Evolutionary conservation across 2,888 invertebrate genomes (phyloP), one percentile per base, ranked within the genome.

Genomic region (Oxycera nigricornis): DNA sequence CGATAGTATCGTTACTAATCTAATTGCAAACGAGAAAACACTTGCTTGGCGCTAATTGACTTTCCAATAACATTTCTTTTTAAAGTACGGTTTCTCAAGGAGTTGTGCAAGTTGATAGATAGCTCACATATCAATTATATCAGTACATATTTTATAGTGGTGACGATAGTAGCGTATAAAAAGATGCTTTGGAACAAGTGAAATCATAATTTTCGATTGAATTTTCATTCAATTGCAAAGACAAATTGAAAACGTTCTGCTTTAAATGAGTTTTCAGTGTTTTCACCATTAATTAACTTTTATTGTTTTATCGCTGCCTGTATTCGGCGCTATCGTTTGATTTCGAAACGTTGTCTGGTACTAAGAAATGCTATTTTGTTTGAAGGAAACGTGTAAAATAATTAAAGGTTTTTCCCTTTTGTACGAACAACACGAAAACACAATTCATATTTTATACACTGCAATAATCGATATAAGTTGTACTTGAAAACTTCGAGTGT

Each of bases 281-380:
- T 62, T 62, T 24, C 35, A 62, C 62, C 7, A n/a, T 35, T 62
- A 62, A 62, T 62, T 62, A 39, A 17, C 30, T 62, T 14, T 39
- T 62, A 35, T 62, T 30, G 7, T 31, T 61, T 28, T 30, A 30
- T 61, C 61, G 31, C 6, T 17, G 6, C 30, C 30, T 31, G n/a
- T 30, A 17, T 46, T 46, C 14, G 46, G 46, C 14, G 14, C 17
- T 17, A 46, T 46, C 17, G 17, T 46, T 17, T 7, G 46, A 14
- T 7, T n/a, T n/a, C 11, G 46, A 3, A 46, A n/a, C 46, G 17
- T 46, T 46, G 17, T n/a, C 11, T 46, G 11, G 46, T 11, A 46
- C n/a, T n/a, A 46, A 35, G 35, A 46, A 46, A 14, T 46, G 17
- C n/a, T 46, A 46, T n/a, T n/a, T n/a, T n/a, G n/a, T n/a, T n/a